Base-by-base conservation (phyloP, 2,888 invertebrate species). In the Troilus luridus region DNA sequence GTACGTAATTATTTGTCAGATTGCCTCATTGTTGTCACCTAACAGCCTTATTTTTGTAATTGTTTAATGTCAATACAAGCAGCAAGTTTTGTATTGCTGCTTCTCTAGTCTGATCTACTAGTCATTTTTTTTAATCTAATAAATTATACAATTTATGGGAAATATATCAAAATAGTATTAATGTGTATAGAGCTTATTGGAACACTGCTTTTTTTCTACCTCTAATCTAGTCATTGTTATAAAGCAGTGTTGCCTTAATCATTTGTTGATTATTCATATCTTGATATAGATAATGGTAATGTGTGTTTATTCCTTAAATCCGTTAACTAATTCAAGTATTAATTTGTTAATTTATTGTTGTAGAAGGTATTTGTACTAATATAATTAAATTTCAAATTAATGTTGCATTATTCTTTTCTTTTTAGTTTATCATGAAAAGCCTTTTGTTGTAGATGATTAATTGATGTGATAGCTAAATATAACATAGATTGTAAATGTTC, bases 171-270 rank as follows among this genome's bases (percentile, higher is more conserved):
- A 81, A 81, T 81, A 81, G 81, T 54, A 81, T 81, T 81, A 19
- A 81, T 54, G 54, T 81, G 54, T 81, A 81, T 81, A 81, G 81
- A 81, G 81, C 81, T 81, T 81, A 81, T 54, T 81, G 81, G 81
- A 54, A 81, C 81, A 81, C 81, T 81, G 81, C 54, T 77, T 56
- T 81, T 62, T 56, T 56, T 81, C 81, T 81, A 81, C 81, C 81
- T 81, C 81, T 8, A 41, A 19, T 81, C 81, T 81, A 81, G 81
- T 81, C 81, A 81, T 81, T 81, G 81, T 81, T 81, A 81, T 54
- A 9, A 81, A 54, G 81, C 81, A 81, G 81, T 81, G 81, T 81
- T 81, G 81, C 81, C 81, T 81, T 77, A 41, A 41, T 77, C 77
- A 77, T 7, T 64, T 67, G 67, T 67, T 67, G 24, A 24, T 67